Percentiles rank a stretch among this genome's conserved stretches.
phyloP scores from a whole-genome alignment of 1,140 invertebrate species.

The Lutraria rhynchaena region DNA sequence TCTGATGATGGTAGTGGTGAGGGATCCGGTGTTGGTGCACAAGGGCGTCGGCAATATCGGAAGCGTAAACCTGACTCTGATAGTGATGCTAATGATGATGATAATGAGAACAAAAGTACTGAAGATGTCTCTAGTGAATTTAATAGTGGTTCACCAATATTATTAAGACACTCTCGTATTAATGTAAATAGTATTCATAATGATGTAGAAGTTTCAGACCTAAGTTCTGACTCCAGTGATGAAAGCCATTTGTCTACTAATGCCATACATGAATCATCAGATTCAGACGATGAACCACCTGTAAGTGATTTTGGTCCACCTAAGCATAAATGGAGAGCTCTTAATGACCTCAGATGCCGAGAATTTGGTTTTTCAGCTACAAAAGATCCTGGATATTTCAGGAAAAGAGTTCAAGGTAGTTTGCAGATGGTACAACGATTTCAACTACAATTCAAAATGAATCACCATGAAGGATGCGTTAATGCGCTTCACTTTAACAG shows the following conservation, averaged over 20 bases:
- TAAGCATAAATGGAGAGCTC: conserved; percentile 87
- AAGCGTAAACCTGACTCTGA: conserved; percentile 34
- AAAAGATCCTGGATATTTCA: conserved; percentile 84
- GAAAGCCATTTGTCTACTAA: conserved; percentile 22
- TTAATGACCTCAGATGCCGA: conserved; percentile 79
- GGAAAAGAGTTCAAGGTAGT: conserved; percentile 90
- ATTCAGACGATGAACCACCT: conserved; percentile 50
- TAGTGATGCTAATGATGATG: conserved; percentile 35
- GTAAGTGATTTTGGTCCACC: conserved; percentile 84
- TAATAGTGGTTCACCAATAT: conserved; percentile 38
- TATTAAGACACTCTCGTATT: conserved; percentile 39
- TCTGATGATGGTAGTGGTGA: not conserved
- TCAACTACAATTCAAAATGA: conserved; percentile 90
- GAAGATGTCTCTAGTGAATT: not conserved
- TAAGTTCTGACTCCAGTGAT: conserved; percentile 43
- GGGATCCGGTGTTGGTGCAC: not conserved
- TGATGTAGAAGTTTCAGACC: conserved; percentile 24
- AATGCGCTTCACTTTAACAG: conserved; percentile 96
- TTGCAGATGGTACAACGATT: conserved; percentile 91
- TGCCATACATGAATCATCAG: conserved; percentile 32
- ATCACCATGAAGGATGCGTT: conserved; percentile 93
- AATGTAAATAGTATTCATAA: conserved; percentile 14
- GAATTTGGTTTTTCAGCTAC: conserved; percentile 70
- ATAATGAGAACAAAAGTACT: conserved; percentile 11
- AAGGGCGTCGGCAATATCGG: conserved; percentile 30